Percentiles rank a stretch among this genome's conserved stretches.
phyloP scores from a whole-genome alignment of 2,797 vertebrate species.

The Sphaeramia orbicularis region DNA sequence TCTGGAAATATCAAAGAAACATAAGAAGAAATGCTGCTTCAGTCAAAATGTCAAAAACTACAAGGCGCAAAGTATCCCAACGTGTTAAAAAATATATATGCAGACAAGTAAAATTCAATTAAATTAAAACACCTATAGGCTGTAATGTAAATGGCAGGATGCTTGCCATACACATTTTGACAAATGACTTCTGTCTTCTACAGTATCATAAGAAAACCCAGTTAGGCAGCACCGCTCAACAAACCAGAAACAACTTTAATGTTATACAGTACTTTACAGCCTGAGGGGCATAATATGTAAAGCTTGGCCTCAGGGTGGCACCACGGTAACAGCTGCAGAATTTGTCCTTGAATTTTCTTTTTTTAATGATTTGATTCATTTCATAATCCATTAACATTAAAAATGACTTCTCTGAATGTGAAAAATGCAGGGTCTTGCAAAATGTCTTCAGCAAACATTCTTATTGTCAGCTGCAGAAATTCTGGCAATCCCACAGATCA shows the following conservation, averaged over 20 bases:
- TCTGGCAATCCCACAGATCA: too few species aligned
- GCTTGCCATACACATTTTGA: not conserved
- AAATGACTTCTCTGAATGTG: too few species aligned
- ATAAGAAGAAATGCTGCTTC: not conserved
- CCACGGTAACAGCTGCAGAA: not conserved
- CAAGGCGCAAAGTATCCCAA: not conserved
- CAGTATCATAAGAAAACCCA: too few species aligned
- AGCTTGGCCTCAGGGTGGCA: not conserved
- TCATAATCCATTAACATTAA: not conserved
- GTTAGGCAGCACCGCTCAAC: too few species aligned
- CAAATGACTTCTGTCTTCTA: not conserved
- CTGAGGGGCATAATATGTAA: too few species aligned
- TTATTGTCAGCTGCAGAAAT: too few species aligned
- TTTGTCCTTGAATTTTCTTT: not conserved
- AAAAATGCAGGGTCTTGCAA: too few species aligned
- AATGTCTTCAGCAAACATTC: too few species aligned
- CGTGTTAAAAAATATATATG: not conserved
- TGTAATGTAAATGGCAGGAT: not conserved
- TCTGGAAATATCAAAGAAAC: constrained; percentile 77
- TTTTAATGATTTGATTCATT: not conserved
- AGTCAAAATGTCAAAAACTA: not conserved
- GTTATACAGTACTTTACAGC: too few species aligned
- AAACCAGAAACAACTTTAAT: too few species aligned
- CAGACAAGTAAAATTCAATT: not conserved
- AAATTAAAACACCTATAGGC: not conserved